These are phyloP conservation scores for Nudaria mundana DNA, from an alignment of 2,888 invertebrate species.

Conservation along the genomic window DNA sequence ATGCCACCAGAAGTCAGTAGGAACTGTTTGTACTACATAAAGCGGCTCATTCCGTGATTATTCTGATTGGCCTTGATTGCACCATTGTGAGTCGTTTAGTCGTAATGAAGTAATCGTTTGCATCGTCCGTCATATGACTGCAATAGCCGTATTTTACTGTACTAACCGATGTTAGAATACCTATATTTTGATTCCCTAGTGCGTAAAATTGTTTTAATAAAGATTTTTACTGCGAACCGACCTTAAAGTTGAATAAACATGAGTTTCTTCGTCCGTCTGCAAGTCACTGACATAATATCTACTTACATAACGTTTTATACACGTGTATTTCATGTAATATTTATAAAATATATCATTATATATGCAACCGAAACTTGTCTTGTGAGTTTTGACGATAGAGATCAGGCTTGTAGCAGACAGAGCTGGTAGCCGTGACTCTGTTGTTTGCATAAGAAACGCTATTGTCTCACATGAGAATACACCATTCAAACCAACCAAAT, in stretches of 20 bases:
- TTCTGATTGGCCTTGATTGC: constrained; percentile 31
- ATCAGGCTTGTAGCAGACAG: background rate
- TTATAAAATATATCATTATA: background rate
- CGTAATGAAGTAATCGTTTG: constrained; percentile 41
- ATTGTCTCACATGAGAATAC: too few species aligned
- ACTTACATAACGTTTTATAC: constrained; percentile 16
- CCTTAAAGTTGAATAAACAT: constrained; percentile 25
- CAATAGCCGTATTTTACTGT: constrained; percentile 3
- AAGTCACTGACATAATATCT: constrained; percentile 8
- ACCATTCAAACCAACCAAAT: too few species aligned
- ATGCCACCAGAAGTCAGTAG: too few species aligned
- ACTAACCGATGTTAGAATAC: too few species aligned
- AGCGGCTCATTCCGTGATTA: constrained; percentile 19
- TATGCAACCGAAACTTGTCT: background rate
- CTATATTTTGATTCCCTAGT: too few species aligned
- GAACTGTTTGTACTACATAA: too few species aligned
- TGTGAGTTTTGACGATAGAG: background rate
- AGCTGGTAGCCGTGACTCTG: too few species aligned
- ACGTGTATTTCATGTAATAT: background rate
- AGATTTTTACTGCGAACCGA: constrained; percentile 18
- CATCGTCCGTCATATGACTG: constrained; percentile 20
- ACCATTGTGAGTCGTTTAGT: constrained; percentile 35
- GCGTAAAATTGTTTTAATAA: constrained; percentile 16
- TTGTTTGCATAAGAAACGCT: too few species aligned
- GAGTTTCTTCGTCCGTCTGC: constrained; percentile 10